A percentile compares a stretch with the other conserved stretches of the same genome.
These are phyloP conservation scores for Synanthedon vespiformis DNA, from an alignment of 2,888 invertebrate species.

Conservation along the genomic window DNA sequence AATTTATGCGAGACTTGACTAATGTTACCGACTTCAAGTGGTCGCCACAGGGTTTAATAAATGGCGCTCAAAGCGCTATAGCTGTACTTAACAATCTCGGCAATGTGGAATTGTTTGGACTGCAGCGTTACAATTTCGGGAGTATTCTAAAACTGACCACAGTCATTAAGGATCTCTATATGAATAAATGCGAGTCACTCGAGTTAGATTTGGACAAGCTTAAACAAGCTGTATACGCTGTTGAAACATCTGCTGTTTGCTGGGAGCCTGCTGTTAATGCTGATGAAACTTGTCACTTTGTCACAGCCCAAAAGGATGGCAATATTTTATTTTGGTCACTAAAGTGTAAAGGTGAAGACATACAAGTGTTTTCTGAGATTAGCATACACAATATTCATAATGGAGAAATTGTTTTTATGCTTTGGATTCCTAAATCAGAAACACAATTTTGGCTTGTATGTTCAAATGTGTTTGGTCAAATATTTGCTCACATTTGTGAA, in stretches of 20 bases:
- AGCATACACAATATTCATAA: constrained; percentile 8
- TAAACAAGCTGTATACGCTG: constrained; percentile 23
- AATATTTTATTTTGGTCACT: constrained; percentile 39
- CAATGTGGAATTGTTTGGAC: constrained; percentile 31
- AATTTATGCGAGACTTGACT: constrained; percentile 35
- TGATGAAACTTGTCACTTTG: constrained; percentile 33
- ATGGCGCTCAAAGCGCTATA: constrained; percentile 24
- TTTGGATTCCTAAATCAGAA: constrained; percentile 28
- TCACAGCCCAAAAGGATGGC: constrained; percentile 46
- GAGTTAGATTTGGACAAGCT: constrained; percentile 22
- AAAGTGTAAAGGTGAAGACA: constrained; percentile 10
- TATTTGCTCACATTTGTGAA: constrained; percentile 24
- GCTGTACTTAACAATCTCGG: constrained; percentile 49
- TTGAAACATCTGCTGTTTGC: constrained; percentile 36
- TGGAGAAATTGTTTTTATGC: constrained; percentile 27
- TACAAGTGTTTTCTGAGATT: constrained; percentile 13
- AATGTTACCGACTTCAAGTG: constrained; percentile 29
- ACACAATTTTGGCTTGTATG: constrained; percentile 26
- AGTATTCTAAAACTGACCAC: constrained; percentile 29
- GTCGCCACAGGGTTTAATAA: constrained; percentile 32
- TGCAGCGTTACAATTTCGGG: constrained; percentile 21
- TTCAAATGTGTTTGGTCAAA: constrained; percentile 32
- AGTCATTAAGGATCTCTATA: constrained; percentile 16
- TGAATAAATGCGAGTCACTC: constrained; percentile 5
- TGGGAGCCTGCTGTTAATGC: constrained; percentile 30